Evolutionary conservation across 2,113 vertebrate species (phyloP), one percentile per base, ranked within the genome.

Genomic region (Panthera leo): DNA sequence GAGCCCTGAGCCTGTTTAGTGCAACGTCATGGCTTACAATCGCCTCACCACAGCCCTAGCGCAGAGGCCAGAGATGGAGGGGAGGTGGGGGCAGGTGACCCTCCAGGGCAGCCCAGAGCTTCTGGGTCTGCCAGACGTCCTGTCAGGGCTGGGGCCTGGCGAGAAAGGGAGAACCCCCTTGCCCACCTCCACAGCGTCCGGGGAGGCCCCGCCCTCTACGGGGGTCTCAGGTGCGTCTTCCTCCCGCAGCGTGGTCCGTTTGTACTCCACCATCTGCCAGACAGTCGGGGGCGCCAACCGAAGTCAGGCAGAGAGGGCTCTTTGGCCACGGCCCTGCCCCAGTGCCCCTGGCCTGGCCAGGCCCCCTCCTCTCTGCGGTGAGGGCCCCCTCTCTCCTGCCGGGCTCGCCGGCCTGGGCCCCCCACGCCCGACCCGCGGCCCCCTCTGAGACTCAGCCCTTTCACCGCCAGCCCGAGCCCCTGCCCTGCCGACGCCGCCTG

Each of bases 221-320:
- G 98, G 98, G 8, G 98, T 92, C 68, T 99, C 99, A 0, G 98
- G 97, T 36, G 96, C 99, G 53, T 99, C 99, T 6, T 99, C 99
- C 27, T 99, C 99, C 87, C 99, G 99, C 96, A 99, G 99, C 0
- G 99, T 99, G 89, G 99, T 99, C 93, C 99, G 99, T 96, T 99
- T 99, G 97, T 99, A 99, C 98, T 99, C 99, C 18, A 99, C 99
- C 99, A 99, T 99, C 99, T 99, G 99, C 87, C 39, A 16, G 97
- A 63, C 93, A 92, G 98, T 88, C 94, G 70, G 78, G 48, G 89
- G 89, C 36, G 75, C 84, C 89, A 36, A 21, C 82, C 48, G 83
- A 39, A 84, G 97, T 97, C 92, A 94, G 85, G 83, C 58, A 75
- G 85, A n/a, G 45, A 12, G 89, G 76, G 58, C 86, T 53, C 51